Percentiles rank a stretch among this genome's conserved stretches.
Conservation (phyloP, 2,888 invertebrate species). For the Acanthosepion esculentum region DNA sequence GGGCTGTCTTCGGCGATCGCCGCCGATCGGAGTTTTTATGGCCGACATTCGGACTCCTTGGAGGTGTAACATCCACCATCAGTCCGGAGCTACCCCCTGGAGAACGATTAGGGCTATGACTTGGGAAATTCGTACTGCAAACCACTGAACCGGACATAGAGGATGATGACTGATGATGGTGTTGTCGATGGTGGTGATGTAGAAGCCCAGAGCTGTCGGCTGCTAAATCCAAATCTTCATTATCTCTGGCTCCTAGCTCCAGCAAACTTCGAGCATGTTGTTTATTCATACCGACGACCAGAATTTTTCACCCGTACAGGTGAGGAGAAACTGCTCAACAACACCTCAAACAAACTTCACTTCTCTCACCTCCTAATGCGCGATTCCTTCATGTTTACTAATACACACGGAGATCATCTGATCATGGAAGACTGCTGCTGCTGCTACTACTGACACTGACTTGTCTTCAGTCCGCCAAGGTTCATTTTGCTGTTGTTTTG, state of each 20-base stretch:
- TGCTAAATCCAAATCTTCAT: conserved; percentile 43
- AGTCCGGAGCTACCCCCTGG: neutral
- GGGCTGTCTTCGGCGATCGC: conserved; percentile 35
- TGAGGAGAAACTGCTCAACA: neutral
- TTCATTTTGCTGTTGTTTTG: neutral
- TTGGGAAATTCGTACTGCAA: conserved; percentile 23
- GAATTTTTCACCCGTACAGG: neutral
- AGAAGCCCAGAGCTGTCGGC: conserved; percentile 44
- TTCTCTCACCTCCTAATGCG: neutral
- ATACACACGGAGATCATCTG: conserved; percentile 39
- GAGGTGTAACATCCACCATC: conserved; percentile 41
- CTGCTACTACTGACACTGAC: neutral
- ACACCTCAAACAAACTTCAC: neutral
- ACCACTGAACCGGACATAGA: neutral
- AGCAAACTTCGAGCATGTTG: conserved; percentile 41
- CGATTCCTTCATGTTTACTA: conserved; percentile 41
- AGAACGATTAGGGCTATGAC: neutral
- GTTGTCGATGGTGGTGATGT: conserved; percentile 34
- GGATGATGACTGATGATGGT: conserved; percentile 35
- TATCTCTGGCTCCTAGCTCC: conserved; percentile 43
- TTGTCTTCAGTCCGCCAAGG: neutral
- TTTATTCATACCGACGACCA: conserved; percentile 33
- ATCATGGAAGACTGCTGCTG: conserved; percentile 15
- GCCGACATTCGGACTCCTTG: conserved; percentile 45
- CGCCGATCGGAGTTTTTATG: conserved; percentile 34